Evolutionary conservation across 2,797 vertebrate genomes (phyloP).

Genomic region (Yasuhikotakia modesta): DNA sequence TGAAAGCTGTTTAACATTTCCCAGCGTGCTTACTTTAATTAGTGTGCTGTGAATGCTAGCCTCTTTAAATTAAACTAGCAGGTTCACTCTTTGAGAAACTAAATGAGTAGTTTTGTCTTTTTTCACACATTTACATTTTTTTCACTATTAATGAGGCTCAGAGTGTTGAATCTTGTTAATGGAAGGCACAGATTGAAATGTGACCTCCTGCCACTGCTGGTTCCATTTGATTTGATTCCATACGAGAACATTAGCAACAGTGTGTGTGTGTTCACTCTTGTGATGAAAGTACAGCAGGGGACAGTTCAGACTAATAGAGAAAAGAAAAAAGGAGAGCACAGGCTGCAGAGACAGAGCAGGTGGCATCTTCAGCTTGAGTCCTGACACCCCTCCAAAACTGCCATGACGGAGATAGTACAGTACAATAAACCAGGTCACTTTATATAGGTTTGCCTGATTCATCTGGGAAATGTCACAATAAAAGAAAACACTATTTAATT

Average conservation of each 20-base stretch:
- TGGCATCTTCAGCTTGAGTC: constrained; percentile 55
- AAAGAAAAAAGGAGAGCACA: constrained; percentile 34
- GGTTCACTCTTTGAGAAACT: constrained; percentile 5
- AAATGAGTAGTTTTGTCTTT: not conserved
- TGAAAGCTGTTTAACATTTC: constrained; percentile 28
- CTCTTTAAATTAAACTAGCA: constrained; percentile 9
- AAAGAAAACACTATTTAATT: no score
- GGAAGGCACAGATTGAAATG: constrained; percentile 6
- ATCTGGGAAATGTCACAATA: no score
- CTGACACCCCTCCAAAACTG: constrained; percentile 27
- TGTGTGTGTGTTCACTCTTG: not conserved
- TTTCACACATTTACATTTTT: constrained; percentile 43
- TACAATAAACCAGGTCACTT: constrained; percentile 37
- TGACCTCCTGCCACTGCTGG: constrained; percentile 44
- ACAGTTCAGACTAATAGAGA: constrained; percentile 39
- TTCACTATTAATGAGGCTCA: not conserved
- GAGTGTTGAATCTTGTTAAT: not conserved
- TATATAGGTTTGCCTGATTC: not conserved
- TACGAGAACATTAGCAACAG: constrained; percentile 24
- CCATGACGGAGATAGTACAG: no score
- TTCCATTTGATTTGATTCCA: constrained; percentile 41
- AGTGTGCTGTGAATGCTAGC: constrained; percentile 16
- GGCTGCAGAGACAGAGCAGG: constrained; percentile 51
- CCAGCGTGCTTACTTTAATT: constrained; percentile 23
- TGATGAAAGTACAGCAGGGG: constrained; percentile 22